These are phyloP conservation scores for Hyperoplus lanceolatus DNA, from an alignment of 2,797 vertebrate species.

Conservation along the genomic window DNA sequence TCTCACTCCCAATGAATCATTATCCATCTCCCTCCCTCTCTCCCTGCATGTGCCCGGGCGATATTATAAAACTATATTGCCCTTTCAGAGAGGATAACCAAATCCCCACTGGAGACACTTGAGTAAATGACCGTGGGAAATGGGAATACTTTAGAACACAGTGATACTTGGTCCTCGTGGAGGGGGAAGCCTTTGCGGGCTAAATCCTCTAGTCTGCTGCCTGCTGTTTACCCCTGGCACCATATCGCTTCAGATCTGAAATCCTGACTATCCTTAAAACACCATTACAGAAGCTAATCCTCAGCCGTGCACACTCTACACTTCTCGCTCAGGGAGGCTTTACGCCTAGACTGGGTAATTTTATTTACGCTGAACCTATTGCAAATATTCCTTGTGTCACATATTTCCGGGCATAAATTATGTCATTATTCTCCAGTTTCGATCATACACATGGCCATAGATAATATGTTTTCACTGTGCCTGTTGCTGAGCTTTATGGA, in stretches of 20 bases:
- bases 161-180: constrained; percentile 72
- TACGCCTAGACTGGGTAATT: constrained; percentile 61
- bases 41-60: constrained; percentile 28
- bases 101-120: constrained; percentile 74
- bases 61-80: constrained; percentile 60
- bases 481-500: constrained; percentile 28
- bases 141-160: constrained; percentile 72
- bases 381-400: constrained; percentile 49
- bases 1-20: constrained; percentile 58
- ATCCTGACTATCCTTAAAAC: constrained; percentile 79
- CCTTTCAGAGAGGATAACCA: constrained; percentile 75
- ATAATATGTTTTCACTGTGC: constrained; percentile 18
- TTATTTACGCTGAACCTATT: constrained; percentile 53
- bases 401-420: constrained; percentile 19
- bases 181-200: constrained; percentile 65
- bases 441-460: constrained; percentile 17
- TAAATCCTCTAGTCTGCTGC: constrained; percentile 73
- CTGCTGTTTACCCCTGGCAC: constrained; percentile 78
- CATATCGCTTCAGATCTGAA: constrained; percentile 81
- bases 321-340: constrained; percentile 61
- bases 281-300: constrained; percentile 81
- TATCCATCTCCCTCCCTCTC: constrained; percentile 45
- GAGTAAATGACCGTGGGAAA: constrained; percentile 81
- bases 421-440: constrained; percentile 28
- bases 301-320: constrained; percentile 52